Evolutionary conservation across 2,888 invertebrate genomes (phyloP), one percentile per base, ranked within the genome.

Genomic region (Nysson spinosus): DNA sequence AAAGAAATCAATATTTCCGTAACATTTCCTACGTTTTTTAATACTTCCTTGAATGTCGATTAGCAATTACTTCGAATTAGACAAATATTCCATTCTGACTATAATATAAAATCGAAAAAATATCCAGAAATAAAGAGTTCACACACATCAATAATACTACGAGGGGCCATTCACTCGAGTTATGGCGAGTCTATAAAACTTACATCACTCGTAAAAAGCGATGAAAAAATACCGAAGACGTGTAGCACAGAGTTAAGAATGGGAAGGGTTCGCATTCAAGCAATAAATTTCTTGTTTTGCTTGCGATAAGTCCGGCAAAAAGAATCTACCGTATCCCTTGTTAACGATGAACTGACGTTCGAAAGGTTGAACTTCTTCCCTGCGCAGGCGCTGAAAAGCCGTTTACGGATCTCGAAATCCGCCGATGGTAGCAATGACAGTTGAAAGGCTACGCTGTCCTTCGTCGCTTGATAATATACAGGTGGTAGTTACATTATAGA

Each of bases 341-440:
- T 62, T 40, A 46, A 19, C 56, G 54, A 50, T 49, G 64, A 57
- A 46, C 35, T 39, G 24, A 46, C 50, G 24, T 35, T 46, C 42
- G 46, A 64, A 43, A 65, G 65, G 54, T 52, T n/a, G 44, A 66
- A 50, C 54, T 60, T 67, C 46, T 46, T 46, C 26, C 28, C 19
- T 17, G 12, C 37, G 37, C 28, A 46, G 50, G 37, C 46, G 47
- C 47, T 19, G 30, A 28, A 34, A 16, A 28, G 20, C 63, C 57
- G 63, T 69, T 67, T 46, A 54, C 54, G 54, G 52, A 35, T 50
- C 54, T 55, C 69, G 67, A 47, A 58, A 69, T 63, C 63, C 40
- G 50, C 30, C 30, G 30, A 11, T 35, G 63, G 57, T 47, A 43
- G 28, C 47, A 39, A 37, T 32, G 68, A 66, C 66, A 66, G 68